Base-by-base conservation (phyloP, 2,113 vertebrate species). In the Cololabis saira region DNA sequence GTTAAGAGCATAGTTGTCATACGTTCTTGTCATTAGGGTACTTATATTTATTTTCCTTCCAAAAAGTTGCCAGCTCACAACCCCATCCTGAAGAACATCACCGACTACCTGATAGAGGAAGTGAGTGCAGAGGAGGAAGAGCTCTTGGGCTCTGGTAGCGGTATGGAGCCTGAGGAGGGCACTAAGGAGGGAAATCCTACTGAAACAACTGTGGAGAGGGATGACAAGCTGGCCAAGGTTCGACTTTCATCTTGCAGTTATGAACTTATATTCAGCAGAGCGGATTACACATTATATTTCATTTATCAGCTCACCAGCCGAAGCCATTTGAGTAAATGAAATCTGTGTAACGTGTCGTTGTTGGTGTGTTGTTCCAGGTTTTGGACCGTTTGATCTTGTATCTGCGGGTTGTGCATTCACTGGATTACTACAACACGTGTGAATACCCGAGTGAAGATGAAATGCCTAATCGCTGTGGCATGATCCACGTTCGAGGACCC, bases 381-480 rank as follows among this genome's bases (percentile, higher is more conserved):
- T 86, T 98, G 83, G 96, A 98, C 83, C 94, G 94, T 44, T 90
- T 98, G 1, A 68, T 97, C 1, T 90, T 96, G 0, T 98, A 98
- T 66, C 89, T 98, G 63, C 95, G 96, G 15, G 87, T 98, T 0
- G 95, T 98, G 3, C 96, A 98, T 73, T 98, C 96, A 0, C 91
- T 98, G 1, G 96, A 98, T 71, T 98, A 96, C 70, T 98, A 98
- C 70, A 97, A 96, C 86, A 94, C 92, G 11, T 96, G 95, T 2
- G 96, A 98, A 82, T 98, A 98, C 76, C 92, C 94, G n/a, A 96
- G 94, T 2, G 96, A 98, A 87, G 96, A 98, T 3, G 95, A 98
- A 79, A 98, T 98, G 96, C 96, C 96, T 19, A 97, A 97, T 73
- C 95, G 96, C 27, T 98, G 96, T 12, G 96, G 96, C 27, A 97